Base-by-base conservation (phyloP, 2,113 vertebrate species). In the Ptilorrhoa leucosticta region DNA sequence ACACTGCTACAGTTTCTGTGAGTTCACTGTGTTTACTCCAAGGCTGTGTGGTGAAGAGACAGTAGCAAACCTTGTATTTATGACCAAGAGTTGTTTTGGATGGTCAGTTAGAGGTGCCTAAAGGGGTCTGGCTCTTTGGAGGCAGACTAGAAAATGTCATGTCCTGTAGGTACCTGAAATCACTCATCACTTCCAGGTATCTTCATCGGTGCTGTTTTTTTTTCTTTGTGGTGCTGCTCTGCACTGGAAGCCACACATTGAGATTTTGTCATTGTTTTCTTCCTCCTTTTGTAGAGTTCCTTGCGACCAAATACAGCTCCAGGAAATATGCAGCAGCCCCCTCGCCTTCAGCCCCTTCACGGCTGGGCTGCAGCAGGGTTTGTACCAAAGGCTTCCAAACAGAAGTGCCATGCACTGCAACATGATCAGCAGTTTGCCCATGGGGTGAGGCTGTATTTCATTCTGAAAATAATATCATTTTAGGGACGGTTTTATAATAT, bases 301-400 rank as follows among this genome's bases (percentile, higher is more conserved):
- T 97, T 98, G 54, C 94, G 98, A 35, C 99, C 99, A 45, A 99
- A 97, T 70, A 99, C 99, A 3, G 99, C 99, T 64, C 99, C 99
- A 2, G 99, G 98, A 83, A 98, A 98, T 33, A 96, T 96, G 88
- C 99, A 98, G 79, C 98, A 97, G 50, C 98, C 98, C 0, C 87
- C 97, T 76, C 97, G 97, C 44, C 98, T 99, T 54, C 98, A 98
- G 87, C 99, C 98, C 2, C 97, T 98, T 73, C 96, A 61, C 24
- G 90, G 96, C 18, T 92, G 90, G 94, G 93, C 94, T 94, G 96
- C 96, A 27, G 87, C 72, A 6, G 96, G 95, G 18, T 94, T 97
- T 26, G 61, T 87, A 61, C 95, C 97, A 54, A 98, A 97, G 96
- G 79, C 94, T 78, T 80, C 90, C 92, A 97, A 90, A 54, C 95